Evolutionary conservation across 2,888 invertebrate species (phyloP), one percentile per base, ranked within the genome.

Genomic region (Stenurella melanura): DNA sequence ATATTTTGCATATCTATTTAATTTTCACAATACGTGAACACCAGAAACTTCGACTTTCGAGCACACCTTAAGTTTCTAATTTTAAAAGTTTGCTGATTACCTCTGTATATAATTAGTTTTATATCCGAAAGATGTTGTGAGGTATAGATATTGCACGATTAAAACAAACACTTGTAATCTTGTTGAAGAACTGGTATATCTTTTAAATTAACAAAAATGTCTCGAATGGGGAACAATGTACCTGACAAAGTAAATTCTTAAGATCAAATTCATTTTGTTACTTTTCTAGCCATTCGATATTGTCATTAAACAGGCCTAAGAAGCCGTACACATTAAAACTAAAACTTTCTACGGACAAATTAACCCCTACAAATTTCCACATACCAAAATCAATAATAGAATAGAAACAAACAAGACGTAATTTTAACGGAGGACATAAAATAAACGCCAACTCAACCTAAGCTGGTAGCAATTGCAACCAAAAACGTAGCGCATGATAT

Each of bases 401-500:
- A 82, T 73, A 78, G 79, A 80, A 84, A 83, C 85, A 84, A 85
- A 85, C 85, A 83, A 83, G 82, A 84, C 84, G 80, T 85, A 83
- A 85, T 83, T 84, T 82, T 81, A 81, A 80, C 78, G 80, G 69
- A 74, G 83, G 82, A 82, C 85, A 82, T 82, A 84, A 84, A 85
- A 85, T 82, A 83, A 82, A 83, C 82, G 82, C 79, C 81, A 83
- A 82, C 79, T 56, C 58, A 66, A 66, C 67, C 69, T 75, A 71
- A 71, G 64, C 63, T 56, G 58, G 81, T 81, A 77, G 85, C 84
- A 84, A 86, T 84, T 83, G 85, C 81, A 84, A 86, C 85, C 86
- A 81, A 86, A 85, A 86, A 85, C 84, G 86, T 83, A 82, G 83
- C 85, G 84, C 84, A 84, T 82, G 85, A 86, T 86, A 86, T 86